Conservation (phyloP, 2,113 vertebrate genomes). For the Hyperoodon ampullatus region DNA sequence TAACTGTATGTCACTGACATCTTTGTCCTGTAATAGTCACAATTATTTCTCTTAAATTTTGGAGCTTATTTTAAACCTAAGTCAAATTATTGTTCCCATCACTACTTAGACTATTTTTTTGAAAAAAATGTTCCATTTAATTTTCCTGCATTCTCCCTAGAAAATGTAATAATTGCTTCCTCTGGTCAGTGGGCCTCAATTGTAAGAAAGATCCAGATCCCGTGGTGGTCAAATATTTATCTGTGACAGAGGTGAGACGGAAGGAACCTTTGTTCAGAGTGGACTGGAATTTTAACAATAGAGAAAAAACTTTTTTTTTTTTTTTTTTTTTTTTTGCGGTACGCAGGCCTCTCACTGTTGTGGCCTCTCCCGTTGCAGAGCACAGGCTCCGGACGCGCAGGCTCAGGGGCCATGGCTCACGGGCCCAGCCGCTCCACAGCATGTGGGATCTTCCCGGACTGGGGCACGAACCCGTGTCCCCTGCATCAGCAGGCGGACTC, state of each 20-base stretch:
- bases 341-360: no score
- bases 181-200: not conserved
- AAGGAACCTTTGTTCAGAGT: no score
- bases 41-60: not conserved
- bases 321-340: accelerated
- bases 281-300: not conserved
- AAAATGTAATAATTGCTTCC: not conserved
- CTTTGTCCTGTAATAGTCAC: not conserved
- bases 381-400: no score
- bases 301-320: not conserved
- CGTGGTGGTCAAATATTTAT: not conserved
- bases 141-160: not conserved
- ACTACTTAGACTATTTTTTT: not conserved
- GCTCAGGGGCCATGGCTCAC: no score
- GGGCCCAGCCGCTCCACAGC: no score
- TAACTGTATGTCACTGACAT: not conserved
- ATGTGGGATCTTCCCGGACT: no score
- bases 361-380: no score
- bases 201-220: not conserved
- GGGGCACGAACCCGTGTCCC: no score
- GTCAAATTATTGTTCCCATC: not conserved
- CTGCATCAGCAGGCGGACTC: no score
- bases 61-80: not conserved
- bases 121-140: not conserved
- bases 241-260: not conserved